Percentiles rank a stretch among this genome's conserved stretches.
phyloP scores from a whole-genome alignment of 1,140 invertebrate species.

The Dendrolimus kikuchii region DNA sequence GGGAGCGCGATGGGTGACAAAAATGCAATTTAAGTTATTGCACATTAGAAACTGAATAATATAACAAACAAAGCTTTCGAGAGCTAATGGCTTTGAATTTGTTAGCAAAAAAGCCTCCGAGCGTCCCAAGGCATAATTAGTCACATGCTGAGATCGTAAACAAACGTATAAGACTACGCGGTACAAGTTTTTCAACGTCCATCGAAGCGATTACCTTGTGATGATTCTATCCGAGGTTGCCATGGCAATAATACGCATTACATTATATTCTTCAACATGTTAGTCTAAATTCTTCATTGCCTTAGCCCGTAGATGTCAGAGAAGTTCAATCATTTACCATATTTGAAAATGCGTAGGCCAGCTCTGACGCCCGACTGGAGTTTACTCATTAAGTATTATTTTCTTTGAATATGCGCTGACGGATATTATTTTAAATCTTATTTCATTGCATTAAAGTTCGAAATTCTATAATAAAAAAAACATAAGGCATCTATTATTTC shows the following conservation, averaged over 20 bases:
- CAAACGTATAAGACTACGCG: background rate
- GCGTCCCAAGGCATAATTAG: slow-evolving; percentile 54
- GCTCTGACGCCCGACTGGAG: too few relatives aligned
- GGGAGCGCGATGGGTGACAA: slow-evolving; percentile 45
- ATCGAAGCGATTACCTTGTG: slow-evolving; percentile 23
- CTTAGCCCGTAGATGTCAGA: too few relatives aligned
- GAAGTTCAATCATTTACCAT: too few relatives aligned
- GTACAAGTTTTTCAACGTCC: slow-evolving; percentile 16
- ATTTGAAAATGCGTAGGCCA: too few relatives aligned
- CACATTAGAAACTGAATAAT: slow-evolving; percentile 54
- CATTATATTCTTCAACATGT: too few relatives aligned
- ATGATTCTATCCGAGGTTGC: slow-evolving; percentile 35
- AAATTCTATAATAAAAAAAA: too few relatives aligned
- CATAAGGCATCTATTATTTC: too few relatives aligned
- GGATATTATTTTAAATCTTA: too few relatives aligned
- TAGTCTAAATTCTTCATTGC: too few relatives aligned
- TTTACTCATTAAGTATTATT: too few relatives aligned
- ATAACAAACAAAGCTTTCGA: slow-evolving; percentile 24
- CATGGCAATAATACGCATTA: background rate
- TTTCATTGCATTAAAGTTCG: too few relatives aligned
- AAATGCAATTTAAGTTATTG: slow-evolving; percentile 63
- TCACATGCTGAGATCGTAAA: slow-evolving; percentile 34
- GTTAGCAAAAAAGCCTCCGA: slow-evolving; percentile 39
- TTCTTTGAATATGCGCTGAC: too few relatives aligned
- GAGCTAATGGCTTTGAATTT: slow-evolving; percentile 20